Evolutionary conservation across 1,140 invertebrate genomes (phyloP), one percentile per base, ranked within the genome.

Genomic region (Temnothorax curvispinosus): DNA sequence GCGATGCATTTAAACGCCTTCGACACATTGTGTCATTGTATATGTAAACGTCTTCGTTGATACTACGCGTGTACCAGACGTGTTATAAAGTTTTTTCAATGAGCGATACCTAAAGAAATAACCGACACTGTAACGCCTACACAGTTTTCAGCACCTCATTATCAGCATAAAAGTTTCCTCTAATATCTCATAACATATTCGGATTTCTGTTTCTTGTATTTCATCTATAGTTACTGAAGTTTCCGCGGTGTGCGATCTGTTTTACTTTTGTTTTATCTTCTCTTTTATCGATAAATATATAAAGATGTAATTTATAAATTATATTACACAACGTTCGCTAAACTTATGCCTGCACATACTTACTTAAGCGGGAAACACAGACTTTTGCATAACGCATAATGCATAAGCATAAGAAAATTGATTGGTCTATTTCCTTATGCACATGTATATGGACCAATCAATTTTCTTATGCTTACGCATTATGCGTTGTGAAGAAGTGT

Each of bases 161-260:
- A 32, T 60, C 18, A 21, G 21, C 35, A 38, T 62, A 38, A 60
- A 82, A 82, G 38, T 75, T 82, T 58, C 13, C 47, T 21, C 38
- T 81, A 71, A 81, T 81, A 56, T 56, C 11, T 1, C 15, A 41
- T 27, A 69, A 69, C 35, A 2, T 69, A 71, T 81, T 81, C 54
- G 41, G 50, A 44, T n/a, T 58, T 81, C 6, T 32, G 1, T 47
- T 54, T 65, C n/a, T 80, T 27, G 0, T 13, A 11, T 74, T 58
- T 81, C n/a, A 27, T 41, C 64, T 75, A 75, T 84, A 75, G 54
- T 82, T 82, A 74, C 8, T 32, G 0, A 75, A 84, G 54, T 62
- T 60, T 18, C 8, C 41, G 9, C 6, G 1, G 15, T 21, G n/a
- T 44, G n/a, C 8, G 11, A 54, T 41, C 6, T 1, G 52, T 60